Evolutionary conservation across 2,888 invertebrate species (phyloP).

Genomic region (Melinaea marsaeus): DNA sequence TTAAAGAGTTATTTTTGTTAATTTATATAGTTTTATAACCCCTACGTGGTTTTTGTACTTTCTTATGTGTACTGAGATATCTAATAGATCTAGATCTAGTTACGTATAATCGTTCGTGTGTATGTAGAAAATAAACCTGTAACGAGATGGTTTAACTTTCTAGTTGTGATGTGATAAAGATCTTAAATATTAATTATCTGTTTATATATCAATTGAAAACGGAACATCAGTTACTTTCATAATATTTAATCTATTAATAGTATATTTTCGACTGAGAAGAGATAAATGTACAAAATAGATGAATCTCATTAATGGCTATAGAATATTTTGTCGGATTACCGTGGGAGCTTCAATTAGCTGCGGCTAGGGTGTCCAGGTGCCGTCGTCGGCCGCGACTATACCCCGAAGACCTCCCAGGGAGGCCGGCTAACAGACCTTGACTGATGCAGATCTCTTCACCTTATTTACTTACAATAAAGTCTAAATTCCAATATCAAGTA

Average conservation of each 20-base stretch:
- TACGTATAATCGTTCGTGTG: neutral
- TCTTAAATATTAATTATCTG: neutral
- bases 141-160: neutral
- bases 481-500: slow-evolving; percentile 39
- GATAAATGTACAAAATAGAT: slow-evolving; percentile 10
- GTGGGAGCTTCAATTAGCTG: slow-evolving; percentile 59
- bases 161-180: neutral
- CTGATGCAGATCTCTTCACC: slow-evolving; percentile 41
- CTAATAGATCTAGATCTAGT: neutral
- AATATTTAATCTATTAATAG: neutral
- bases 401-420: slow-evolving; percentile 62
- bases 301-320: slow-evolving; percentile 33
- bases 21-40: neutral
- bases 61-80: neutral
- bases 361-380: slow-evolving; percentile 62
- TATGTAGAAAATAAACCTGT: neutral
- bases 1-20: neutral
- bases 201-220: neutral
- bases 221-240: too few relatives aligned
- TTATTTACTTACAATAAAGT: slow-evolving; percentile 42
- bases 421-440: slow-evolving; percentile 69
- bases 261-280: slow-evolving; percentile 1
- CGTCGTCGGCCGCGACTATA: slow-evolving; percentile 54
- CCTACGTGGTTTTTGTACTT: too few relatives aligned
- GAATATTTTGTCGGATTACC: slow-evolving; percentile 43